These are phyloP conservation scores for Mesitornis unicolor DNA, from an alignment of 2,113 vertebrate genomes.

Conservation along the genomic window DNA sequence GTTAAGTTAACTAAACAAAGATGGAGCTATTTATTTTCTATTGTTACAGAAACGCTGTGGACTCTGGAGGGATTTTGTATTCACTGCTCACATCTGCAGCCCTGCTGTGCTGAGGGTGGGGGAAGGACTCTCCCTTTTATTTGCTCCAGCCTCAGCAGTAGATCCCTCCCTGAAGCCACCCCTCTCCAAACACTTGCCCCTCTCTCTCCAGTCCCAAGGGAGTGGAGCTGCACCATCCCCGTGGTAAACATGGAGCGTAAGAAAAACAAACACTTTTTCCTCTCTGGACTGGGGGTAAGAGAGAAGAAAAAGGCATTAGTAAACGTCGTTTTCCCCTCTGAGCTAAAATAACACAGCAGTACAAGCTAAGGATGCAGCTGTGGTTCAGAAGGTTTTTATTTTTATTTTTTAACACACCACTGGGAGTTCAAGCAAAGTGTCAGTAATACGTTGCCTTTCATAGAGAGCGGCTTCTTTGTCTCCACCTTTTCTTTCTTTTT, in stretches of 20 bases:
- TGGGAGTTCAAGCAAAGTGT: conserved; percentile 52
- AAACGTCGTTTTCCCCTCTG: not conserved
- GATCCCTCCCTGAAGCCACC: not conserved
- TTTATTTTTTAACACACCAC: conserved; percentile 41
- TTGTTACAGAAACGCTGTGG: conserved; percentile 48
- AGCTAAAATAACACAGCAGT: conserved; percentile 13
- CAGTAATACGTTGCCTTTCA: not conserved
- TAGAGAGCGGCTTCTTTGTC: not conserved
- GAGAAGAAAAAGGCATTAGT: not conserved
- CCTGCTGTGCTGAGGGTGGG: not conserved
- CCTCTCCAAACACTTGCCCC: not conserved
- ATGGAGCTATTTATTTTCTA: conserved; percentile 49
- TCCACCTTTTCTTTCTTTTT: not conserved
- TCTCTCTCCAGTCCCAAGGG: not conserved
- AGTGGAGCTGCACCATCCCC: accelerated
- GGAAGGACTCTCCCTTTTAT: not conserved
- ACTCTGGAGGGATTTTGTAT: conserved; percentile 3
- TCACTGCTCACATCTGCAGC: conserved; percentile 48
- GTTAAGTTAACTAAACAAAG: conserved; percentile 56
- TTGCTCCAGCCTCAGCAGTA: not conserved
- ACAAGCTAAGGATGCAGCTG: conserved; percentile 45
- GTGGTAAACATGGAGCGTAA: not conserved
- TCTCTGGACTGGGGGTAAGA: not conserved
- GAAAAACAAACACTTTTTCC: conserved; percentile 16
- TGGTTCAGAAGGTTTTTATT: conserved; percentile 29